These are phyloP conservation scores for Pogoniulus pusillus DNA, from an alignment of 2,797 vertebrate genomes.

Conservation along the genomic window DNA sequence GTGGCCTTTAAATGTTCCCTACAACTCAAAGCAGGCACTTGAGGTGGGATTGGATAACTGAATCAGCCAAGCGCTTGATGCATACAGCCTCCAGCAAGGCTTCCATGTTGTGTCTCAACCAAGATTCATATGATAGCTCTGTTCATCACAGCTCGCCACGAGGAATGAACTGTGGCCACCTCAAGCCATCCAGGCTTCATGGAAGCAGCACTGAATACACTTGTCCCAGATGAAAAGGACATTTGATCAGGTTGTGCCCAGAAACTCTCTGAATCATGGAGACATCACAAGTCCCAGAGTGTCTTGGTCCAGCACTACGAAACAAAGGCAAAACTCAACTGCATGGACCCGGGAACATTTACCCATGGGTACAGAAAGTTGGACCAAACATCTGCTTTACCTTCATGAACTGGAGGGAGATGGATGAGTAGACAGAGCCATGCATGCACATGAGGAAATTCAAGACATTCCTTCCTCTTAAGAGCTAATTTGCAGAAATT, in stretches of 20 bases:
- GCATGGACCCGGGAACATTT: background rate
- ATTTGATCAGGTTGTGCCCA: background rate
- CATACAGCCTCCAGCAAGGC: too few relatives aligned
- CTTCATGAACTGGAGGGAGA: background rate
- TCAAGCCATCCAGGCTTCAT: background rate
- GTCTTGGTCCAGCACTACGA: background rate
- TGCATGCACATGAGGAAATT: background rate
- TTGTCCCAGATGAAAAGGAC: background rate
- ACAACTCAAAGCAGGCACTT: background rate
- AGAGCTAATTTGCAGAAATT: background rate
- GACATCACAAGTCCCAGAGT: fast-evolving
- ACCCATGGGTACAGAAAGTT: background rate
- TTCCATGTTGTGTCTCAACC: background rate
- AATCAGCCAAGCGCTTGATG: background rate
- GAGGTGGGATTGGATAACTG: background rate
- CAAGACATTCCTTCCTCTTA: background rate
- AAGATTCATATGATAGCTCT: background rate
- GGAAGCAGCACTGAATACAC: background rate
- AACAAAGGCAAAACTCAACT: background rate
- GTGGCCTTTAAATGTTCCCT: background rate
- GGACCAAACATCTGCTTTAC: background rate
- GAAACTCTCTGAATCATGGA: background rate
- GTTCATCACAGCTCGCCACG: background rate
- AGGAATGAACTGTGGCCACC: background rate
- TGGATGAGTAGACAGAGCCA: background rate